Evolutionary conservation across 2,888 invertebrate genomes (phyloP), one percentile per base, ranked within the genome.

Genomic region (Eupithecia exiguata): DNA sequence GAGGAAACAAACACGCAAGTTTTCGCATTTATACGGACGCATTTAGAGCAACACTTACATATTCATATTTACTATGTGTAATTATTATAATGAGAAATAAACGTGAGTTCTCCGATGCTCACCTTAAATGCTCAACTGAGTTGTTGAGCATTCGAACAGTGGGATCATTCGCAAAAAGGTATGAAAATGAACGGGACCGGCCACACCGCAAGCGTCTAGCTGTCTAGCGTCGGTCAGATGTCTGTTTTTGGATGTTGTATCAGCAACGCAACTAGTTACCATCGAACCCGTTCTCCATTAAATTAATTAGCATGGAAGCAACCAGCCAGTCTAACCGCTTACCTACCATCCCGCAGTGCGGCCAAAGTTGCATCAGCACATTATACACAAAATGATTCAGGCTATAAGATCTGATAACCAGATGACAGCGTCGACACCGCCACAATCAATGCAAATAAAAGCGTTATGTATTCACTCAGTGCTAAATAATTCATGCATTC

Each of bases 401-500:
- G 16, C 35, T 62, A 35, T 35, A 35, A 62, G 18, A 62, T 62
- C 25, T 62, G 62, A 35, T 35, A 62, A 35, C 12, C 35, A 58
- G 25, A 58, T 25, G 58, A 58, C 25, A 25, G 30, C 2, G 18
- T 62, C 62, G 21, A 62, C 62, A 35, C 30, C 30, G 62, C 35
- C 7, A 62, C 7, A 62, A 62, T 62, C 9, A 35, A 62, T 35
- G 62, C 62, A 62, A 62, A 62, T 62, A 12, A 62, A 30, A 35
- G 30, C 35, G 30, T 16, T 62, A 10, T 35, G 62, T 35, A 62
- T 62, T 35, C 35, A 62, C 30, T 35, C 35, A 35, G 30, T 35
- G 62, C 35, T 62, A 35, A 62, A 62, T 62, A 35, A 62, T 62
- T 62, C 35, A 62, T n/a, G n/a, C n/a, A n/a, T n/a, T n/a, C n/a